Evolutionary conservation across 2,113 vertebrate genomes (phyloP), one percentile per base, ranked within the genome.

Genomic region (Actinemys pallida): DNA sequence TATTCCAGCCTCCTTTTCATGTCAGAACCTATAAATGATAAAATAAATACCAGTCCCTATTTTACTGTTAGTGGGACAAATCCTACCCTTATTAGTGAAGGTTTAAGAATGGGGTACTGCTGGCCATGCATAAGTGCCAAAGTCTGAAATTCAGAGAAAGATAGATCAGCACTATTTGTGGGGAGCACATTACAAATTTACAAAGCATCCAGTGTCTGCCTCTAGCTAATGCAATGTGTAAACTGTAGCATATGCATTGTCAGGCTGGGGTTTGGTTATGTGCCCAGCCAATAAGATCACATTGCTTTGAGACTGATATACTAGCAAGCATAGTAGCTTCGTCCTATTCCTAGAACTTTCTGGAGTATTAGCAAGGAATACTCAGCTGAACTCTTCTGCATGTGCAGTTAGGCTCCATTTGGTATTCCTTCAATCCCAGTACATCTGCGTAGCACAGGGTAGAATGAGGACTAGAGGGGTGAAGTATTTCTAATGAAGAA

Each of bases 221-320:
- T 45, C 59, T 12, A 42, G 4, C 22, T 24, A 35, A 4, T 42
- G 72, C 20, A 42, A 81, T 45, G 31, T n/a, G 35, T 69, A 80
- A 83, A 59, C 5, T 45, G 31, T 45, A 76, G 72, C n/a, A 45
- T 76, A 45, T 12, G 39, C 17, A n/a, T 25, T 57, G 4, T n/a
- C 35, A 54, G 25, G 65, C 13, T 13, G n/a, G n/a, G 35, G 12
- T 53, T 78, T 90, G 75, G 4, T 93, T 72, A 3, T 20, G 5
- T 16, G 80, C 0, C 0, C 13, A 56, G 47, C 52, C 86, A 0
- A 0, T 39, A 1, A 5, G 52, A 47, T 31, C 25, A 22, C 20
- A 62, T 25, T 8, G 2, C 49, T 92, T 84, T 81, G 54, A 39
- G 76, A 10, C 20, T 31, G 52, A 13, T 82, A 11, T 39, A 9